Evolutionary conservation across 1,140 invertebrate genomes (phyloP), one percentile per base, ranked within the genome.

Genomic region (Condylostylus longicornis): DNA sequence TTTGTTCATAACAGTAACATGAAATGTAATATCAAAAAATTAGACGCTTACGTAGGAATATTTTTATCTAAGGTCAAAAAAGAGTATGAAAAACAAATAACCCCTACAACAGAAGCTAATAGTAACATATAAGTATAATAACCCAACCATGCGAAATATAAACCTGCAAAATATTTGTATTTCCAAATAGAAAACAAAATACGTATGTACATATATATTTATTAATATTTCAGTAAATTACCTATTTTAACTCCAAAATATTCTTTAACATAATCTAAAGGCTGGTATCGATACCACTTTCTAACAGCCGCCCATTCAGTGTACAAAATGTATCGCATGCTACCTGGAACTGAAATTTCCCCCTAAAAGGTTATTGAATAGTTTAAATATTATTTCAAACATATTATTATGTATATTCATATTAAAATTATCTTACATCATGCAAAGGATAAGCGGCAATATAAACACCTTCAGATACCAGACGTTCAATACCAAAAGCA

Each of bases 101-200:
- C 49, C 2, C 88, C 88, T 10, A 89, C 74, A 34, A 90, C 54
- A 3, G 87, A 80, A 2, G 89, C 82, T 4, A 82, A 74, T n/a
- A 90, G 72, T 37, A 98, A 59, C 77, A 93, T 87, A 31, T 82
- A 77, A 0, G 93, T 97, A 54, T 98, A 98, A 62, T 86, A 98
- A 22, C 91, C 93, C 14, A 97, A 64, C 93, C 93, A 97, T 5
- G 90, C 89, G 59, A 97, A 98, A 61, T 97, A 98, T 23, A 93
- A 62, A 21, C 54, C 53, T 56, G 13, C 0, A 21, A 35, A 15
- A 17, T 10, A 15, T 1, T 6, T 5, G 1, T 1, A 5, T 12
- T 34, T 25, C 3, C 33, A 33, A 33, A 9, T 9, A 1, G 1
- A 17, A 21, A 25, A 13, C 17, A 10, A 30, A 18, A 29, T 21